A percentile compares a stretch with the other conserved stretches of the same genome.
Conservation (phyloP, 2,113 vertebrate genomes). For the Gracilinanus agilis region DNA sequence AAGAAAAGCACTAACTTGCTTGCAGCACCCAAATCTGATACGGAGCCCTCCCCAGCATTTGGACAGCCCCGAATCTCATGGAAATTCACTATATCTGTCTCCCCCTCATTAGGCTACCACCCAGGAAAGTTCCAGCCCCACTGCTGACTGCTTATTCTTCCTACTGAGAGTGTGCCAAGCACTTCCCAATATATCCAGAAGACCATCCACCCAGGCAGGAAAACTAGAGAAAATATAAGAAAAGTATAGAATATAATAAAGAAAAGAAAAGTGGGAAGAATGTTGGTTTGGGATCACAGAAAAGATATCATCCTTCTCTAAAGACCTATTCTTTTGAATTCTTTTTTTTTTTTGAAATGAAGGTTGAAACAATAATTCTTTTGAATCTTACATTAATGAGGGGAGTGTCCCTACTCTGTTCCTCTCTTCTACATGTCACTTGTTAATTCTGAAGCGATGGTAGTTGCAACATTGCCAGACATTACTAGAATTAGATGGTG, state of each 20-base stretch:
- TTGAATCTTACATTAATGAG: conserved; percentile 20
- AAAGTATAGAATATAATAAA: not conserved
- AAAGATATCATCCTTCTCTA: not conserved
- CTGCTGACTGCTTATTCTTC: not conserved
- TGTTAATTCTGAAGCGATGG: not conserved
- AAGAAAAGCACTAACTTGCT: not conserved
- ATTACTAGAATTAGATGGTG: not conserved
- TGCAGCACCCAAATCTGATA: not conserved
- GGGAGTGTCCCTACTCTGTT: not conserved
- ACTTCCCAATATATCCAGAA: not conserved
- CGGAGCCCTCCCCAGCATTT: not conserved
- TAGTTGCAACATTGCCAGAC: not conserved
- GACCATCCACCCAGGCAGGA: not conserved
- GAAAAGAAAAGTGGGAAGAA: not conserved
- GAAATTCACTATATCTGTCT: not conserved
- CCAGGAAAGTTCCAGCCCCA: not conserved
- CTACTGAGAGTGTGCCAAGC: not conserved
- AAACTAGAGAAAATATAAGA: not conserved
- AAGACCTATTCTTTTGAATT: not conserved
- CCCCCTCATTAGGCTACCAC: not conserved
- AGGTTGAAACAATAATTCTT: not conserved
- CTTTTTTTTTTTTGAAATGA: too few relatives aligned
- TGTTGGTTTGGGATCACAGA: not conserved
- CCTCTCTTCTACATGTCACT: not conserved
- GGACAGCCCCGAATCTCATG: not conserved